phyloP scores from a whole-genome alignment of 1,140 invertebrate genomes.

The Caerostris darwini region DNA sequence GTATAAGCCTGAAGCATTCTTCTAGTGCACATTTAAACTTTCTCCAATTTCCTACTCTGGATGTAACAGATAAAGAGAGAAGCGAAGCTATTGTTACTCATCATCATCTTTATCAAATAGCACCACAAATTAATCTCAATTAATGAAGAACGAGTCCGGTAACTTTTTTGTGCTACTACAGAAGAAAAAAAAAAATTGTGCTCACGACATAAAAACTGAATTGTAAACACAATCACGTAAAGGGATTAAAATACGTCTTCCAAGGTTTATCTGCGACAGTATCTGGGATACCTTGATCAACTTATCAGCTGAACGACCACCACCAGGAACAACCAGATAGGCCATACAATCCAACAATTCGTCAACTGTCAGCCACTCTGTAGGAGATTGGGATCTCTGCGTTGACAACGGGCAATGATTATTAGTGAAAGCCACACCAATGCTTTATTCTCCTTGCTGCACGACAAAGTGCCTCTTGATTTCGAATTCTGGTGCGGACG shows the following conservation, averaged over 20 bases:
- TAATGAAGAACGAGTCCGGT: slow-evolving; percentile 12
- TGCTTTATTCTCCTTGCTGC: not conserved
- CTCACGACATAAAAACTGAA: not conserved
- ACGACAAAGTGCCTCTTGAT: not conserved
- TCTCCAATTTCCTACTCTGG: not conserved
- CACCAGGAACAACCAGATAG: slow-evolving; percentile 31
- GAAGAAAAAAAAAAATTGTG: not conserved
- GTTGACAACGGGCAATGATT: slow-evolving; percentile 32
- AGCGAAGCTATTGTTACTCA: slow-evolving; percentile 22
- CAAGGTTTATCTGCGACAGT: not conserved
- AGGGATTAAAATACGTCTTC: slow-evolving; percentile 30
- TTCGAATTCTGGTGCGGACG: slow-evolving; percentile 44
- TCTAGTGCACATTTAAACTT: not conserved
- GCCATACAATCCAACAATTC: slow-evolving; percentile 48
- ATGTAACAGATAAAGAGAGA: not conserved
- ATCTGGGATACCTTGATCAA: slow-evolving; percentile 39
- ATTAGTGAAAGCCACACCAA: not conserved
- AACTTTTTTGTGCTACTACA: not conserved
- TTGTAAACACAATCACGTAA: slow-evolving; percentile 10
- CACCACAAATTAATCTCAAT: slow-evolving; percentile 55
- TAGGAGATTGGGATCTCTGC: slow-evolving; percentile 60
- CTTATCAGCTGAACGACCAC: slow-evolving; percentile 44
- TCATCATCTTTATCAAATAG: slow-evolving; percentile 51
- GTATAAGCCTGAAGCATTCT: not conserved
- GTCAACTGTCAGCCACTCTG: slow-evolving; percentile 12